phyloP scores from a whole-genome alignment of 2,113 vertebrate genomes.

The Pitta sordida region DNA sequence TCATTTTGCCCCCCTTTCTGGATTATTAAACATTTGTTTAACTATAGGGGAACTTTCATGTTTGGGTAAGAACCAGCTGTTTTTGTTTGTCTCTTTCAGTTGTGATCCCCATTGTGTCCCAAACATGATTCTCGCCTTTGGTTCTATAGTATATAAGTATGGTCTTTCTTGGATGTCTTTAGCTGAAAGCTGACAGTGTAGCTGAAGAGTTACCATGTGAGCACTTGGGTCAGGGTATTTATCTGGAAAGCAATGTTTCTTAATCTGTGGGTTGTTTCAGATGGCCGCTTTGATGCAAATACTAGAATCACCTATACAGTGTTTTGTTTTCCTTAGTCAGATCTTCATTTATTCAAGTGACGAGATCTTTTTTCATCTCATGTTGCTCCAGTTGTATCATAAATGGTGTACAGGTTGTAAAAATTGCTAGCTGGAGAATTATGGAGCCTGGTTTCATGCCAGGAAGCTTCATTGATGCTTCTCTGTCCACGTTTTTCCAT shows the following conservation, averaged over 20 bases:
- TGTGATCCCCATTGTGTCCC: not conserved
- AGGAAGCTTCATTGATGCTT: not conserved
- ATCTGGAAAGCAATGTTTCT: not conserved
- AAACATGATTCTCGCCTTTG: not conserved
- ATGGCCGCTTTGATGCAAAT: not conserved
- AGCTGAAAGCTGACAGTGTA: not conserved
- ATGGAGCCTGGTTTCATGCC: not conserved
- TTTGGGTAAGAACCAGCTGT: not conserved
- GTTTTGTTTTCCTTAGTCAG: not conserved
- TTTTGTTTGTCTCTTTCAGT: not conserved
- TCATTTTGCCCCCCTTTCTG: not conserved
- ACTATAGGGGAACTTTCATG: not conserved
- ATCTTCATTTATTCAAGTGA: not conserved
- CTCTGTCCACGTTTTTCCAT: not conserved
- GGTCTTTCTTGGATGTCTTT: not conserved
- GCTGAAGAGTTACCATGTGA: not conserved
- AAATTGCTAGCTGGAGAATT: not conserved
- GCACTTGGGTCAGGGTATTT: not conserved
- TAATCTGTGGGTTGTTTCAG: not conserved
- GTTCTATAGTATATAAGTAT: not conserved
- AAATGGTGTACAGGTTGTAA: not conserved
- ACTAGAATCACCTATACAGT: not conserved
- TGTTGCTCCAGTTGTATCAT: not conserved
- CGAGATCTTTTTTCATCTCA: not conserved
- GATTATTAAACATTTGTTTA: not conserved